These are phyloP conservation scores for Paralichthys olivaceus DNA, from an alignment of 2,113 vertebrate genomes.

Conservation along the genomic window DNA sequence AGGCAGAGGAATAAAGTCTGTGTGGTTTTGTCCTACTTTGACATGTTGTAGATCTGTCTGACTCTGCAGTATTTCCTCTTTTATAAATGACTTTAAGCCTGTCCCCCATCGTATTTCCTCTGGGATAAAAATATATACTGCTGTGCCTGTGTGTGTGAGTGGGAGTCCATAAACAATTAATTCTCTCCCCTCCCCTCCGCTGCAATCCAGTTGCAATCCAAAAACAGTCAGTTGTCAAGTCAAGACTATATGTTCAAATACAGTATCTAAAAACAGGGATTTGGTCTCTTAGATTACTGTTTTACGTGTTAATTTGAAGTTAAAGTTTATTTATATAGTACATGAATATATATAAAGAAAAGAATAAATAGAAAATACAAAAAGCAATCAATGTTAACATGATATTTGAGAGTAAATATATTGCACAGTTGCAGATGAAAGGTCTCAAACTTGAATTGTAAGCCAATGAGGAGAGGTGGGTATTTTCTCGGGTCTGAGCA, in stretches of 20 bases:
- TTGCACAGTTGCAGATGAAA: no score
- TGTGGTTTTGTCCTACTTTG: constrained; percentile 30
- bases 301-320: no score
- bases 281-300: constrained; percentile 3
- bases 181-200: no score
- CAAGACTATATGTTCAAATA: background rate
- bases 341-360: no score
- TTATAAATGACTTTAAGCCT: constrained; percentile 19
- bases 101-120: constrained; percentile 18
- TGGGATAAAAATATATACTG: constrained; percentile 37
- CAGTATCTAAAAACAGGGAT: background rate
- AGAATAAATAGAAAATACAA: background rate
- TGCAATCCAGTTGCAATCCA: background rate
- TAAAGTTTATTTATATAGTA: no score
- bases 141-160: background rate
- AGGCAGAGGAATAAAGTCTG: constrained; percentile 9
- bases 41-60: constrained; percentile 12
- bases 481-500: no score
- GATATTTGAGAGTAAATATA: no score
- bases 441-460: no score
- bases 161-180: constrained; percentile 23
- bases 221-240: constrained; percentile 26
- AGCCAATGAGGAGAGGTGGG: no score
- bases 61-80: constrained; percentile 13
- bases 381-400: no score